phyloP scores from a whole-genome alignment of 2,113 vertebrate genomes.

The Jaculus jaculus region DNA sequence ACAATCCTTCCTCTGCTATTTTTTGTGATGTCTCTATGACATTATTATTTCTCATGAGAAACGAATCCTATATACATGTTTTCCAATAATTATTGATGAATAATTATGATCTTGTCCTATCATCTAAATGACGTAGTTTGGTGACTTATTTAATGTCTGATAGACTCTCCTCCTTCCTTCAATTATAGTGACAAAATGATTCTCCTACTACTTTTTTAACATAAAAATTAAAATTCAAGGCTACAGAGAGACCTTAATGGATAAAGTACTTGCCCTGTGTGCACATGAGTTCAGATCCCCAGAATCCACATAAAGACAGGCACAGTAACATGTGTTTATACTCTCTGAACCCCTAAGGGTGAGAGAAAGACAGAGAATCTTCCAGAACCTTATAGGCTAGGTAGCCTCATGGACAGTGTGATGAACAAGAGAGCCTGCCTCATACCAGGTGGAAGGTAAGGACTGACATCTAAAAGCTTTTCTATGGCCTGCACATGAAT shows the following conservation, averaged over 20 bases:
- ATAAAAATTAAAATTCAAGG: not conserved
- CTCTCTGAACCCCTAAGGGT: not conserved
- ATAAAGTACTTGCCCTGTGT: not conserved
- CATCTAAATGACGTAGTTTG: slow-evolving; percentile 43
- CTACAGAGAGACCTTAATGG: not conserved
- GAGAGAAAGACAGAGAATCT: too few species aligned
- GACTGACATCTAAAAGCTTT: too few species aligned
- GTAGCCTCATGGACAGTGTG: too few species aligned
- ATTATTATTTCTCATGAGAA: not conserved
- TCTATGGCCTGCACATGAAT: not conserved
- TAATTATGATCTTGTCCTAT: not conserved
- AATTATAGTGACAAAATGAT: not conserved
- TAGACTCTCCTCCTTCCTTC: not conserved
- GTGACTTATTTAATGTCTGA: not conserved
- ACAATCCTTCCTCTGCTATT: not conserved
- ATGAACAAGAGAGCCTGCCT: not conserved
- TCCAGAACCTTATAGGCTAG: too few species aligned
- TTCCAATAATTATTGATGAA: not conserved
- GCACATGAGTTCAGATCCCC: not conserved
- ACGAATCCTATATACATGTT: not conserved
- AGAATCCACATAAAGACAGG: not conserved
- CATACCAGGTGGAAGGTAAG: not conserved
- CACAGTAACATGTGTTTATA: not conserved
- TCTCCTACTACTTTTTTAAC: not conserved
- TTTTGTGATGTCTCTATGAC: slow-evolving; percentile 10